Evolutionary conservation across 2,113 vertebrate species (phyloP).

Genomic region (Sterrhoptilus dennistouni): DNA sequence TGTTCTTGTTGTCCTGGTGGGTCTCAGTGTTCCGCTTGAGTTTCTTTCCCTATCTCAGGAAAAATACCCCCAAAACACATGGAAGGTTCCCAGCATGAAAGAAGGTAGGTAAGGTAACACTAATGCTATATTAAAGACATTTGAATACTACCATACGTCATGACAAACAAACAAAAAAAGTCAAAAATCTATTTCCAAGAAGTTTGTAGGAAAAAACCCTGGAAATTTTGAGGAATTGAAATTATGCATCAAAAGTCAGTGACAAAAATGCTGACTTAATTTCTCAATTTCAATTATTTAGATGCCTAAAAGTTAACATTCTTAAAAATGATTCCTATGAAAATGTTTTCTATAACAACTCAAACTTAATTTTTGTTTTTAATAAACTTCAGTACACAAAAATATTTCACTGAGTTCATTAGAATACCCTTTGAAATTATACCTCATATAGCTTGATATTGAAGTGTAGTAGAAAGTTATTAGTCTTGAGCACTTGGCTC

Average conservation of each 20-base stretch:
- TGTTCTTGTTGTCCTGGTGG: neutral
- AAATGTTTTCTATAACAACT: neutral
- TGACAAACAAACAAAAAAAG: too few relatives aligned
- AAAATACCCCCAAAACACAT: rapidly evolving
- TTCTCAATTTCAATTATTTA: neutral
- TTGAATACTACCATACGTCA: neutral
- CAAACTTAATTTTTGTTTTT: neutral
- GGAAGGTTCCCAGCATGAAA: neutral
- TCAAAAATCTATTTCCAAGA: neutral
- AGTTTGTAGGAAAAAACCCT: rapidly evolving
- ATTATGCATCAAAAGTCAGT: neutral
- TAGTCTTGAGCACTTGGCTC: neutral
- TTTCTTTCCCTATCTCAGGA: neutral
- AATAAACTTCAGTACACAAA: neutral
- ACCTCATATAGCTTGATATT: neutral
- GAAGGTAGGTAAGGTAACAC: neutral
- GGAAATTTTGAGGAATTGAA: neutral
- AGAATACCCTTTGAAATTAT: neutral
- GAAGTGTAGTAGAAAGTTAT: neutral
- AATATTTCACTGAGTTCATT: neutral
- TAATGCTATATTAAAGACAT: neutral
- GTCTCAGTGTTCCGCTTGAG: neutral
- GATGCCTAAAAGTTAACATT: neutral
- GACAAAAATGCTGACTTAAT: neutral
- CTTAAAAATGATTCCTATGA: neutral